Percentiles rank a stretch among this genome's conserved stretches.
These are phyloP conservation scores for Pseudois nayaur DNA, from an alignment of 2,113 vertebrate genomes.

Conservation along the genomic window DNA sequence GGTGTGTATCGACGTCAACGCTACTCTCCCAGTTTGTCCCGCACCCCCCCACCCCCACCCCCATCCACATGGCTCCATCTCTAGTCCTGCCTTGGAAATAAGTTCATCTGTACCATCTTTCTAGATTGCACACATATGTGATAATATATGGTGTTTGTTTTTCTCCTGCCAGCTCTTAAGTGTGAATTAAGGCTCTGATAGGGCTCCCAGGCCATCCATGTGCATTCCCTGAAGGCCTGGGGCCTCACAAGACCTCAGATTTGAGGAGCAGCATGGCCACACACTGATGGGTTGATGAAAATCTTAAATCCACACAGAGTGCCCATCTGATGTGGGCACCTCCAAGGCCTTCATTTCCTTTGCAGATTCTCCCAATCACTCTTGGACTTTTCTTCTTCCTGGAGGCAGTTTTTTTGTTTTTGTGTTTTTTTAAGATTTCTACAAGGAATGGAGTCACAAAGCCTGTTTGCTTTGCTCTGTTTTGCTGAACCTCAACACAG, in stretches of 20 bases:
- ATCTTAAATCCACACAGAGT: not conserved
- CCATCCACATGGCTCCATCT: not conserved
- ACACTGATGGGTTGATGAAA: not conserved
- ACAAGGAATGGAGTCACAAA: not conserved
- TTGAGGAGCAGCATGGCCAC: not conserved
- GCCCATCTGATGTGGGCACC: not conserved
- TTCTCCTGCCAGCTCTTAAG: not conserved
- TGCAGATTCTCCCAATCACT: not conserved
- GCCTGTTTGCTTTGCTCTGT: not conserved
- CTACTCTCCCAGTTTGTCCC: not conserved
- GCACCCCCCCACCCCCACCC: not conserved
- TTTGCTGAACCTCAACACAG: not conserved
- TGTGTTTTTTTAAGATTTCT: not conserved
- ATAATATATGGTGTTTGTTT: not conserved
- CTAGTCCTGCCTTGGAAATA: not conserved
- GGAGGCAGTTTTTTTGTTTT: not conserved
- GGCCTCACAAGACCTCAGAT: not conserved
- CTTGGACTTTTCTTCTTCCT: not conserved
- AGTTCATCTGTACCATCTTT: not conserved
- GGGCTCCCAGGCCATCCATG: not conserved
- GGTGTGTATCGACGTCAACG: rapidly evolving
- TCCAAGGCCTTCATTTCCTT: not conserved
- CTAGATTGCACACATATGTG: not conserved
- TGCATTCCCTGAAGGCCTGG: not conserved
- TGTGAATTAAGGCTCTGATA: not conserved